Conservation (phyloP, 2,888 invertebrate genomes). For the Protodeltote pygarga region DNA sequence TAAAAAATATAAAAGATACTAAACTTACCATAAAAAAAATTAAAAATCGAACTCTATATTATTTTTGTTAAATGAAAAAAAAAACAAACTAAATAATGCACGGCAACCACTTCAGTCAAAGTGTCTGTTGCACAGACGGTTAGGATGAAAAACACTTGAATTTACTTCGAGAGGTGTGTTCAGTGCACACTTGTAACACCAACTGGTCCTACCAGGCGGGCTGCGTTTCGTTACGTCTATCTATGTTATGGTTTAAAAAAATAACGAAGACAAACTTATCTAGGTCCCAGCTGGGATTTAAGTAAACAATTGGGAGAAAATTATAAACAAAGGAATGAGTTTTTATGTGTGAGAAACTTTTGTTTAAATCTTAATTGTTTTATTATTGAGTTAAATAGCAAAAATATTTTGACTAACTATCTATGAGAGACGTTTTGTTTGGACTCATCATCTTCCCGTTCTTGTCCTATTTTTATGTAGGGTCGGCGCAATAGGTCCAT, state of each 20-base stretch:
- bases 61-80: too few species aligned
- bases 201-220: conserved; percentile 45
- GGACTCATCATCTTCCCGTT: too few species aligned
- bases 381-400: too few species aligned
- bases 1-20: not conserved
- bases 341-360: too few species aligned
- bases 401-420: too few species aligned
- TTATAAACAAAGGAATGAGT: not conserved
- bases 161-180: conserved; percentile 44
- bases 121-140: conserved; percentile 31
- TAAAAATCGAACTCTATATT: not conserved
- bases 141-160: conserved; percentile 42
- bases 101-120: conserved; percentile 22
- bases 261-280: conserved; percentile 34
- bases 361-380: too few species aligned
- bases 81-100: too few species aligned
- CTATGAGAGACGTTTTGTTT: too few species aligned
- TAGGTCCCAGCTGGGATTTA: conserved; percentile 25
- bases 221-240: conserved; percentile 24
- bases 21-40: not conserved
- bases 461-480: too few species aligned
- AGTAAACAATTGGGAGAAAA: conserved; percentile 10
- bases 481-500: too few species aligned
- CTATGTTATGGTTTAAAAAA: conserved; percentile 23
- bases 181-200: conserved; percentile 37